Base-by-base conservation (phyloP, 1,140 invertebrate species). In the Bursaphelenchus mucronatus region DNA sequence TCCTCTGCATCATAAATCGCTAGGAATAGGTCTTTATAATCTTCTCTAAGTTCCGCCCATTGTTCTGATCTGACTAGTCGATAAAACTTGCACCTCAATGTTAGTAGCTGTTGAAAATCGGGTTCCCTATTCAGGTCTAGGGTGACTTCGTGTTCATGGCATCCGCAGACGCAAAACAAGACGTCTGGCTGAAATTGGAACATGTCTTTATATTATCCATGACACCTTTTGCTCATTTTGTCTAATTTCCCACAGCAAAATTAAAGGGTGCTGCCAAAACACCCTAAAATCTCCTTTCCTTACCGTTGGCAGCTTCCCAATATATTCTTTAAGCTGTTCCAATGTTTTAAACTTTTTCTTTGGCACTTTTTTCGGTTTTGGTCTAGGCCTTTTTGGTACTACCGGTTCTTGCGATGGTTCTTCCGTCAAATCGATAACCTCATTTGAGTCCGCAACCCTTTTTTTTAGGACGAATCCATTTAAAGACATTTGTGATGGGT, bases 51-150 rank as follows among this genome's bases (percentile, higher is more conserved):
- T 19, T 49, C 47, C 13, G 13, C 13, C 13, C 47, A 49, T 6
- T 59, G 40, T n/a, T 45, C 57, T 1, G 41, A n/a, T 11, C 47
- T 30, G 8, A 59, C 40, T 6, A 59, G 13, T 59, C 45, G 19
- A 39, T 59, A 44, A 59, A 59, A 59, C 19, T 44, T 13, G 41
- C 57, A 59, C 11, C 57, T 39, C 3, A 59, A 17, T 11, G 41
- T 39, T 1, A n/a, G 15, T 4, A 43, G 17, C 13, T 39, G 11
- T 50, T 39, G 15, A 15, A 43, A 59, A n/a, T 13, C 15, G 21
- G 57, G 57, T 39, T 15, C 45, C 1, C 11, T 8, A n/a, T 59
- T 50, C 13, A 59, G 40, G 3, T 59, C 47, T 3, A 59, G n/a
- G 13, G 54, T 17, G 5, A 59, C 11, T 44, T 59, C 19, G 40